A percentile compares a stretch with the other conserved stretches of the same genome.
Conservation (phyloP, 2,797 vertebrate genomes). For the Picus viridis region DNA sequence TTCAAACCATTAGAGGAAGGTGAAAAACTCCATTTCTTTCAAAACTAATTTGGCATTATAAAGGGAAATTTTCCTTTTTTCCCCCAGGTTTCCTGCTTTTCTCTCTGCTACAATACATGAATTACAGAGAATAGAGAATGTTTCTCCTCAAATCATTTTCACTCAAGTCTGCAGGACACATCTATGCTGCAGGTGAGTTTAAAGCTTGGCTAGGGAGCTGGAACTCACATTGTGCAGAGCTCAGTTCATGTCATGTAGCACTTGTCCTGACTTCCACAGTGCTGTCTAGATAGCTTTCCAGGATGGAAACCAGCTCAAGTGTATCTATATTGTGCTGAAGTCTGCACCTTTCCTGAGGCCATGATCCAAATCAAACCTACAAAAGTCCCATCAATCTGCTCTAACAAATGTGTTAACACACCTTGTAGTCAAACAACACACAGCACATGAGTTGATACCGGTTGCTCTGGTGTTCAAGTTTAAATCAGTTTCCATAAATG, state of each 20-base stretch:
- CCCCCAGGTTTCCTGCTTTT: not conserved
- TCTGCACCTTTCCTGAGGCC: not conserved
- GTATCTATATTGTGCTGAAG: fast-evolving
- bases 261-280: not conserved
- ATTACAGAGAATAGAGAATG: not conserved
- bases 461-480: not conserved
- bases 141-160: not conserved
- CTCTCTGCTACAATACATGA: not conserved
- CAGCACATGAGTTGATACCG: not conserved
- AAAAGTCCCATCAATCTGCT: not conserved
- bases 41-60: not conserved
- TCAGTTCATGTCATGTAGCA: too few species aligned
- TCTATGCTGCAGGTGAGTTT: not conserved
- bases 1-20: not conserved
- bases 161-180: not conserved
- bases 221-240: not conserved
- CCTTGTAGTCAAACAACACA: not conserved
- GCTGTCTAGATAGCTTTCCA: not conserved
- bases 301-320: not conserved
- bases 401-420: not conserved
- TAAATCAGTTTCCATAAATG: not conserved
- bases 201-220: not conserved
- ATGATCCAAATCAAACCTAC: not conserved
- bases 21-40: not conserved
- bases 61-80: not conserved